Evolutionary conservation across 2,888 invertebrate species (phyloP), one percentile per base, ranked within the genome.

Genomic region (Tridacna gigas): DNA sequence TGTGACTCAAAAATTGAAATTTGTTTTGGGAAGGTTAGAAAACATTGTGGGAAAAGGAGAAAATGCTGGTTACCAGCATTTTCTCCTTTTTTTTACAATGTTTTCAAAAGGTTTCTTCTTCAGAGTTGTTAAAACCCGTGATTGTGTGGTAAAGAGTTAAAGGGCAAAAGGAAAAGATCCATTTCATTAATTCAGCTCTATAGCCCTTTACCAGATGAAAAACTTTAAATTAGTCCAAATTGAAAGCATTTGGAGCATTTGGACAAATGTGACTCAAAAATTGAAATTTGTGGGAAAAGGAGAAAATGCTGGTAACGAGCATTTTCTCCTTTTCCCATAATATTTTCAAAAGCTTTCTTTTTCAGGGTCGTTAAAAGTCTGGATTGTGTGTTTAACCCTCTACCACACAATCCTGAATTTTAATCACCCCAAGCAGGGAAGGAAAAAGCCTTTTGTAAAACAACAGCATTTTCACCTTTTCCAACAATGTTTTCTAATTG

Each of bases 21-120:
- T 37, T 37, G 37, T 37, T 37, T 37, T 37, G 2, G 20, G 13
- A n/a, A 20, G 13, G 63, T 3, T 3, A 63, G 63, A 63, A 63
- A 63, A n/a, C 25, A 22, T 63, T 22, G 63, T n/a, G 63, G 22
- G 12, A 63, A 63, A 63, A 63, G 63, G 22, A 63, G 63, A 63
- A 63, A 63, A n/a, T 63, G 63, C 63, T 63, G 20, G 20, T 56
- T n/a, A 18, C 56, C n/a, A 56, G 56, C 2, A 37, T 37, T 37
- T 37, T 37, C 56, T 20, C n/a, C 56, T n/a, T 56, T 56, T 56
- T 56, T 4, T 9, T 9, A 20, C 56, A 56, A 56, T 56, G 1
- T 56, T 56, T 56, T 56, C 56, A n/a, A 2, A 56, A 9, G 20
- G 4, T 56, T 56, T 9, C 56, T n/a, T n/a, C n/a, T n/a, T 5